These are phyloP conservation scores for Manis javanica DNA, from an alignment of 2,797 vertebrate species.

Conservation along the genomic window DNA sequence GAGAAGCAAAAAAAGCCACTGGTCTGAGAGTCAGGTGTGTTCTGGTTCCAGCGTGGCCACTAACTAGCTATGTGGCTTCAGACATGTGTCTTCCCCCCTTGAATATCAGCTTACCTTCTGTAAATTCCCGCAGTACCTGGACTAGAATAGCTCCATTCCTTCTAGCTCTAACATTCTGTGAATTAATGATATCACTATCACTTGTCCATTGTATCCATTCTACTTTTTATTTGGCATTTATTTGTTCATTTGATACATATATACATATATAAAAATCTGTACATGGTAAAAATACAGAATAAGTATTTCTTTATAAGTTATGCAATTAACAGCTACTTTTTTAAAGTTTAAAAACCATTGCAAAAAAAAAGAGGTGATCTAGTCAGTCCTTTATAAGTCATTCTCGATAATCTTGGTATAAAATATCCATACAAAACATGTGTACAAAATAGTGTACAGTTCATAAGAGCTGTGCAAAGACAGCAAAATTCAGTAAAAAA, in stretches of 20 bases:
- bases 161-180: neutral
- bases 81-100: neutral
- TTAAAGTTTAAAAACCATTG: conserved; percentile 87
- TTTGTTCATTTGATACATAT: conserved; percentile 87
- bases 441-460: conserved; percentile 97
- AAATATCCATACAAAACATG: conserved; percentile 95
- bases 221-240: conserved; percentile 87
- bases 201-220: conserved; percentile 52
- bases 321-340: conserved; percentile 90
- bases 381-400: conserved; percentile 82
- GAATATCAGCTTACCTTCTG: neutral
- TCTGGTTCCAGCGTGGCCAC: neutral
- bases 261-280: conserved; percentile 92
- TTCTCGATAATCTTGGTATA: conserved; percentile 94
- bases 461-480: conserved; percentile 94
- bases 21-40: neutral
- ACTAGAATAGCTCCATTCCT: neutral
- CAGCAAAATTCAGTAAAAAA: conserved; percentile 90
- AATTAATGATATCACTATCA: neutral
- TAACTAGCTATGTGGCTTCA: neutral
- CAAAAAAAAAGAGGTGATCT: conserved; percentile 73
- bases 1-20: neutral
- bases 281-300: conserved; percentile 94
- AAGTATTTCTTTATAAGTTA: conserved; percentile 96
- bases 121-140: neutral